phyloP scores from a whole-genome alignment of 2,113 vertebrate genomes.

The Trichomycterus rosablanca region DNA sequence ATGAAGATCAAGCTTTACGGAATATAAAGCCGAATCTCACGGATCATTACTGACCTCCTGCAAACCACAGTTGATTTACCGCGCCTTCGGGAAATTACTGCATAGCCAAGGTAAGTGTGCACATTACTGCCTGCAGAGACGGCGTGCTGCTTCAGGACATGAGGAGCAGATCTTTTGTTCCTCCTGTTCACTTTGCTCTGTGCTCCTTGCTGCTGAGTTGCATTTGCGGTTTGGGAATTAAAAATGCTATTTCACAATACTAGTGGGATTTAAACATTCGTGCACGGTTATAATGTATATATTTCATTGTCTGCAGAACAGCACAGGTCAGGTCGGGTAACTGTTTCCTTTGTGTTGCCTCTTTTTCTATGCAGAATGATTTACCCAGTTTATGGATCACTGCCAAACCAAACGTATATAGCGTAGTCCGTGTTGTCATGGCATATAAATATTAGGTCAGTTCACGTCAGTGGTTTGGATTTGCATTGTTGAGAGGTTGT shows the following conservation, averaged over 20 bases:
- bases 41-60: conserved; percentile 29
- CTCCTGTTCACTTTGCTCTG: conserved; percentile 49
- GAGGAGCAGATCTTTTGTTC: conserved; percentile 65
- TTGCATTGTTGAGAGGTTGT: conserved; percentile 23
- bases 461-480: conserved; percentile 12
- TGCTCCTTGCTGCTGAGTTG: neutral
- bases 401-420: no score
- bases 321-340: no score
- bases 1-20: conserved; percentile 69
- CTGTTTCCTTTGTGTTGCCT: no score
- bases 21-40: conserved; percentile 57
- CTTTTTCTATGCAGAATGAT: no score
- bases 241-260: no score
- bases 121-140: neutral
- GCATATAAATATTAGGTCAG: neutral
- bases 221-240: neutral
- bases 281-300: no score
- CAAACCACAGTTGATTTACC: conserved; percentile 32
- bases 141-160: conserved; percentile 41
- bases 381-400: no score
- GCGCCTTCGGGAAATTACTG: conserved; percentile 54
- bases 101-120: conserved; percentile 64
- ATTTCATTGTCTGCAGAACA: no score
- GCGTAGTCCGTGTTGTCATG: no score
- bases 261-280: no score